Percentiles rank a stretch among this genome's conserved stretches.
These are phyloP conservation scores for Pomacea canaliculata DNA, from an alignment of 2,888 invertebrate genomes.

Conservation along the genomic window DNA sequence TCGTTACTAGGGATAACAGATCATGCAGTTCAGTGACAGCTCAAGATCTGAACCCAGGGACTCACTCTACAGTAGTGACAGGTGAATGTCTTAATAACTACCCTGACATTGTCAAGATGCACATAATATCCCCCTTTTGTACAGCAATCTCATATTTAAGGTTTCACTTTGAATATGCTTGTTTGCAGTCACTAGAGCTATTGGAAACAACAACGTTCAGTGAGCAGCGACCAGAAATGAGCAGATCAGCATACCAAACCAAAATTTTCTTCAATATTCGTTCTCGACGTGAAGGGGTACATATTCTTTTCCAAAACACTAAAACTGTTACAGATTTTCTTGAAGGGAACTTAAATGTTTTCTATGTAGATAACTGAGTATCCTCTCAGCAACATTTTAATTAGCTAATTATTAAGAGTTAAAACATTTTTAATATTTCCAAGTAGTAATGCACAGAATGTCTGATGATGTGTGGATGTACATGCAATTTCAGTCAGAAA, in stretches of 20 bases:
- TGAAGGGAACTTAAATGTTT: background rate
- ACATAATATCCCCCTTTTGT: background rate
- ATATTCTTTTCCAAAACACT: background rate
- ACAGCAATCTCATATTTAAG: background rate
- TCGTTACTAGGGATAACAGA: no score
- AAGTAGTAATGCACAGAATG: background rate
- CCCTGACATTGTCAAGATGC: no score
- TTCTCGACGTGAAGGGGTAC: conserved; percentile 27
- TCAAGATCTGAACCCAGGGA: no score
- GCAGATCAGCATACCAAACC: conserved; percentile 22
- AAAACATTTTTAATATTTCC: background rate
- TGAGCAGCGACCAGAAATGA: conserved; percentile 21
- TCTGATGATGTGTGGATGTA: no score
- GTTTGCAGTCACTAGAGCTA: conserved; percentile 27
- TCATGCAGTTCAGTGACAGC: no score
- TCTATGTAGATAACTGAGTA: no score
- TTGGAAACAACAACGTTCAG: conserved; percentile 27
- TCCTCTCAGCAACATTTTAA: no score
- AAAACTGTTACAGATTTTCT: background rate
- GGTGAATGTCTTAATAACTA: no score
- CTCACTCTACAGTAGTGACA: no score
- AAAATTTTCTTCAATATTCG: conserved; percentile 31
- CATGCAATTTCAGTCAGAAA: no score
- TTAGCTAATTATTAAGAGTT: background rate
- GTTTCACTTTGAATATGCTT: background rate